Conservation (phyloP, 2,113 vertebrate genomes). For the Numida meleagris region DNA sequence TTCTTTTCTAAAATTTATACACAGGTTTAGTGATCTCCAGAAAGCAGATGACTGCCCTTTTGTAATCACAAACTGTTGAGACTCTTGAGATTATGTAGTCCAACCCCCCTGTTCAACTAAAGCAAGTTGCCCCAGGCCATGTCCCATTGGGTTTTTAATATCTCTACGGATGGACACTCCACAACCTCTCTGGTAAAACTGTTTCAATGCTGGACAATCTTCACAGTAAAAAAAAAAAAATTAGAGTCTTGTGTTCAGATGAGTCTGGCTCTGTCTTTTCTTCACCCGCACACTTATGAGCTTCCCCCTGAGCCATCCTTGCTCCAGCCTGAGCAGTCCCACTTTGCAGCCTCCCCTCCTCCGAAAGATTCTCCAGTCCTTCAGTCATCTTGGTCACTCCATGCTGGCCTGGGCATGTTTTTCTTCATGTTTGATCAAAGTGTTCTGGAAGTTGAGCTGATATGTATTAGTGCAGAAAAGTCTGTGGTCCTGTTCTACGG, state of each 20-base stretch:
- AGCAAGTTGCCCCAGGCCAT: not conserved
- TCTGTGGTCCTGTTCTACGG: not conserved
- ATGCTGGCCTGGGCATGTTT: not conserved
- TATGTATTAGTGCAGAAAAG: not conserved
- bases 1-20: not conserved
- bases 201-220: not conserved
- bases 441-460: not conserved
- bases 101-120: not conserved
- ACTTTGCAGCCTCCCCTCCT: not conserved
- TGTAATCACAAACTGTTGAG: not conserved
- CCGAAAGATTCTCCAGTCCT: not conserved
- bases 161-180: not conserved
- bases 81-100: not conserved
- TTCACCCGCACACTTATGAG: not conserved
- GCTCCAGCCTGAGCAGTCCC: not conserved
- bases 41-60: not conserved
- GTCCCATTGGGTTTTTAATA: not conserved
- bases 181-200: not conserved
- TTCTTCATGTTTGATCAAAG: not conserved
- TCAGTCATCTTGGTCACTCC: not conserved
- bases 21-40: not conserved
- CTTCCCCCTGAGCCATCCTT: not conserved
- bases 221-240: not conserved
- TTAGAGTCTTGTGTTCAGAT: not conserved
- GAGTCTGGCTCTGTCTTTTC: not conserved